Percentiles rank a stretch among this genome's conserved stretches.
phyloP scores from a whole-genome alignment of 2,113 vertebrate genomes.

The Rhabdornis inornatus region DNA sequence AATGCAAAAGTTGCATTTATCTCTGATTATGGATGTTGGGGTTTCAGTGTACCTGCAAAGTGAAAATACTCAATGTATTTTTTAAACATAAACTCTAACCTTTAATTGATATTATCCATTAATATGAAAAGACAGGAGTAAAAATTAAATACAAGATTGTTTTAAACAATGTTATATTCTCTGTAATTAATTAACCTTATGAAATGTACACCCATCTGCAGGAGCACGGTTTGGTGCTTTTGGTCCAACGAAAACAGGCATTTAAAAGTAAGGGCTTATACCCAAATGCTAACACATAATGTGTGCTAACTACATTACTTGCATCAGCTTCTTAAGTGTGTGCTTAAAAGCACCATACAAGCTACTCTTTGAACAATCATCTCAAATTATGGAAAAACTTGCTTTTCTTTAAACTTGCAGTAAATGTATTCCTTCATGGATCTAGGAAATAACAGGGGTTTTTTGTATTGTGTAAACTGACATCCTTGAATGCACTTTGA shows the following conservation, averaged over 20 bases:
- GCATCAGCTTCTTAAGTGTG: neutral
- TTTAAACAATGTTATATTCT: neutral
- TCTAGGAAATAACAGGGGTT: neutral
- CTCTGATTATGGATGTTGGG: conserved; percentile 83
- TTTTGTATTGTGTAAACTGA: conserved; percentile 28
- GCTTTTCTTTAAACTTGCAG: neutral
- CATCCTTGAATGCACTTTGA: conserved; percentile 41
- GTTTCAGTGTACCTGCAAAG: conserved; percentile 52
- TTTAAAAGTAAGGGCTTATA: conserved; percentile 30
- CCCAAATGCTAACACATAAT: neutral
- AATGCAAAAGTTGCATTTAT: conserved; percentile 64
- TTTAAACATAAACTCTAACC: neutral
- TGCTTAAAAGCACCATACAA: conserved; percentile 30
- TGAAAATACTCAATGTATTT: neutral
- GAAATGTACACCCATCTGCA: conserved; percentile 31
- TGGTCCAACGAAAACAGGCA: neutral
- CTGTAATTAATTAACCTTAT: conserved; percentile 14
- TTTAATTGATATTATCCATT: conserved; percentile 13
- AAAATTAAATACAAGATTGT: neutral
- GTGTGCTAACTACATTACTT: neutral
- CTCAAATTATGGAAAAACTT: conserved; percentile 31
- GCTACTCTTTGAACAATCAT: neutral
- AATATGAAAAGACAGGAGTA: neutral
- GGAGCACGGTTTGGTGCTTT: conserved; percentile 33
- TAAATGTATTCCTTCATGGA: conserved; percentile 50